These are phyloP conservation scores for Neoarius graeffei DNA, from an alignment of 2,113 vertebrate genomes.

Conservation along the genomic window DNA sequence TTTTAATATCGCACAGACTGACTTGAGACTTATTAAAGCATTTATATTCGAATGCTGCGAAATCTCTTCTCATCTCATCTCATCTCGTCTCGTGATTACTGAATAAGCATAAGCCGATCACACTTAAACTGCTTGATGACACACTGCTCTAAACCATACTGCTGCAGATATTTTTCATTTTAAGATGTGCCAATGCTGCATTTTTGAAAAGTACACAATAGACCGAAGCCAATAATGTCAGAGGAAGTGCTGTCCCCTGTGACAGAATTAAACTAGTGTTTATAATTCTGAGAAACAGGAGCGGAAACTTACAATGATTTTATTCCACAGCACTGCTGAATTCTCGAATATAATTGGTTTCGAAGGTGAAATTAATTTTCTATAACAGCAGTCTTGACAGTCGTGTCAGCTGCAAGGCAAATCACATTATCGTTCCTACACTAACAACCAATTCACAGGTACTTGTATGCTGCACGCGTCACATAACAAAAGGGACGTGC, in stretches of 20 bases:
- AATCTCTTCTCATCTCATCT: constrained; percentile 2
- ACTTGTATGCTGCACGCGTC: too few relatives aligned
- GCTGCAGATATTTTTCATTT: neutral
- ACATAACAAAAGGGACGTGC: too few relatives aligned
- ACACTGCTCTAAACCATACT: neutral
- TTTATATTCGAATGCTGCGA: neutral
- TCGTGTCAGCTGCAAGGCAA: neutral
- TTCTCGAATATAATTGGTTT: neutral
- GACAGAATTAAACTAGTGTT: neutral
- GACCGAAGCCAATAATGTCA: neutral
- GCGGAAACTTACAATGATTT: neutral
- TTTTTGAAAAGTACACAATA: neutral
- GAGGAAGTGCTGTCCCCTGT: neutral
- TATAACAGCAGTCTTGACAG: neutral
- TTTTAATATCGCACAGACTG: neutral
- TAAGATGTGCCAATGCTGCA: neutral
- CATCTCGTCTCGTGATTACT: neutral
- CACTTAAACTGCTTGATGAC: neutral
- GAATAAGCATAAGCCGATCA: neutral
- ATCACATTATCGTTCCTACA: neutral
- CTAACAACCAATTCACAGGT: neutral
- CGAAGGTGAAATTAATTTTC: neutral
- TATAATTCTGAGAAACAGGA: neutral
- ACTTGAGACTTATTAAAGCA: neutral
- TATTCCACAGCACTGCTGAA: neutral